phyloP scores from a whole-genome alignment of 2,888 invertebrate species.

The Tribolium freemani region DNA sequence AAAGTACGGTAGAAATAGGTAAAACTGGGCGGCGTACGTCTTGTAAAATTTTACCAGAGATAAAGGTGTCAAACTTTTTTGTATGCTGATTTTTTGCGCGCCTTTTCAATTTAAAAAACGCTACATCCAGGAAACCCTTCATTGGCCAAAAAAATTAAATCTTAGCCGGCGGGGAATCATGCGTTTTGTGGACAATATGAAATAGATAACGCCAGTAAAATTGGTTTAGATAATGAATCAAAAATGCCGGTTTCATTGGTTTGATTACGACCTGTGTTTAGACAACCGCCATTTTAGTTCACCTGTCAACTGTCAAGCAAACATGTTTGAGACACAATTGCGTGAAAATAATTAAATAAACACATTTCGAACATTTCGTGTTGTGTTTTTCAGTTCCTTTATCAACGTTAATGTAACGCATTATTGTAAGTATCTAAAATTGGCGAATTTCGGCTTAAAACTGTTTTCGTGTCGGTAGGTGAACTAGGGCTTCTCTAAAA shows the following conservation, averaged over 20 bases:
- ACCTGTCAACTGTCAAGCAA: constrained; percentile 26
- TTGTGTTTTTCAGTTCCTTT: background rate
- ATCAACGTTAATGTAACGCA: background rate
- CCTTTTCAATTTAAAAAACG: constrained; percentile 1
- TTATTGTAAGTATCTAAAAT: constrained; percentile 2
- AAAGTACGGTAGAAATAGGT: background rate
- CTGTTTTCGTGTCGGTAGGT: background rate
- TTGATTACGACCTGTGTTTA: constrained; percentile 7
- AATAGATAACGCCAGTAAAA: background rate
- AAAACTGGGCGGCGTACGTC: background rate
- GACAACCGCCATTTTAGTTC: constrained; percentile 18
- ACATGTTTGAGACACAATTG: constrained; percentile 5
- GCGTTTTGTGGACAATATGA: background rate
- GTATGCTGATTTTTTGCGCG: constrained; percentile 12
- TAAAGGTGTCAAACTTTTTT: constrained; percentile 14
- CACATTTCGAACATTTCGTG: background rate
- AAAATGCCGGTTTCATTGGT: background rate
- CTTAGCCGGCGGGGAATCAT: background rate
- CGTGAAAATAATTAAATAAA: constrained; percentile 17
- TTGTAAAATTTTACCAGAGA: constrained; percentile 11
- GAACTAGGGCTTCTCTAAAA: background rate
- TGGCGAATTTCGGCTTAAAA: background rate
- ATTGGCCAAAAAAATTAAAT: background rate
- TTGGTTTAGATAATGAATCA: background rate
- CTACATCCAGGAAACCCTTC: background rate